Evolutionary conservation across 2,888 invertebrate genomes (phyloP).

Genomic region (Norana najaformis): DNA sequence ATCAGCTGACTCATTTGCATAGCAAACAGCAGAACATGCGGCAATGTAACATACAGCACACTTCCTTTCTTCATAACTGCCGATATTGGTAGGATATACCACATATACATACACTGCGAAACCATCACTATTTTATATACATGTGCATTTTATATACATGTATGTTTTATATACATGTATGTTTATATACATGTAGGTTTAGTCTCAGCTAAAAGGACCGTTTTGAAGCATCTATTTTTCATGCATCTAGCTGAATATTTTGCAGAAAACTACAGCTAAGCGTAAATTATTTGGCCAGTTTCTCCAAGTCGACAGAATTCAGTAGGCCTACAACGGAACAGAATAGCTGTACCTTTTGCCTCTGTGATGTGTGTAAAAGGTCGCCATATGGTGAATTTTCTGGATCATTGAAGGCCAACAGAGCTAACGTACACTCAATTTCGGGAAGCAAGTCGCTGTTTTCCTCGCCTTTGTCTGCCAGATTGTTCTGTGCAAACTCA

Average conservation of each 20-base stretch:
- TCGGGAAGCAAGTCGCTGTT: conserved; percentile 72
- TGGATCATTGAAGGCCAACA: conserved; percentile 95
- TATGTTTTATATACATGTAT: too few relatives aligned
- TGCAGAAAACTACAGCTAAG: neutral
- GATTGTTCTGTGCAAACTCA: conserved; percentile 84
- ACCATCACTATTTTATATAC: too few relatives aligned
- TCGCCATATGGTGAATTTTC: conserved; percentile 92
- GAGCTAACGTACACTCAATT: conserved; percentile 87
- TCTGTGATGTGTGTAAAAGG: conserved; percentile 85
- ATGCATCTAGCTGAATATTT: neutral
- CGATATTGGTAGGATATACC: too few relatives aligned
- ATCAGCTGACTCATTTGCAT: too few relatives aligned
- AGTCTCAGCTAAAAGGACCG: neutral
- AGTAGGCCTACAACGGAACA: neutral
- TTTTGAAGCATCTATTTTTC: neutral
- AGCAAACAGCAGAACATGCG: too few relatives aligned
- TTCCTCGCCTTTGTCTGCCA: conserved; percentile 84
- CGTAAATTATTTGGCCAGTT: neutral
- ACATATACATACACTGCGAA: too few relatives aligned
- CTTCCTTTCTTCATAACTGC: too few relatives aligned
- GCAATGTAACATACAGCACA: too few relatives aligned
- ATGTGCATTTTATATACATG: too few relatives aligned
- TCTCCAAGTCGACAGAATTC: too few relatives aligned
- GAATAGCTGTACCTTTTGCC: conserved; percentile 69
- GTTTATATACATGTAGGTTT: too few relatives aligned